Evolutionary conservation across 2,797 vertebrate genomes (phyloP).

Genomic region (Toxotes lorentzi): DNA sequence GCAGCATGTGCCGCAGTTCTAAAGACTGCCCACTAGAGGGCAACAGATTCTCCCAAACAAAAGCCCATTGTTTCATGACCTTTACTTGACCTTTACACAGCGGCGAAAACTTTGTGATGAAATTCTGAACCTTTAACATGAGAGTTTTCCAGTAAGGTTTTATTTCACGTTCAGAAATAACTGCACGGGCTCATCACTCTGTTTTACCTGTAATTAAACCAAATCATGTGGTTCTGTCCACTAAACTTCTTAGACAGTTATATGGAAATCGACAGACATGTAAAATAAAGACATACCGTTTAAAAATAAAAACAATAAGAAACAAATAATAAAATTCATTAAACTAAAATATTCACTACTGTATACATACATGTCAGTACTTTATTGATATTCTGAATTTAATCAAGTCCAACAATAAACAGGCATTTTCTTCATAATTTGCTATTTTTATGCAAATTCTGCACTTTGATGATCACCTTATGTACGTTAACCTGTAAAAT

Average conservation of each 20-base stretch:
- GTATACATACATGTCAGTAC: background rate
- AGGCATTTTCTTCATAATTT: background rate
- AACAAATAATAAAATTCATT: background rate
- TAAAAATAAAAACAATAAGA: background rate
- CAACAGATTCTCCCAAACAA: background rate
- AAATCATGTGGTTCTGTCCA: background rate
- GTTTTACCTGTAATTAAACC: no score
- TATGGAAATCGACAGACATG: background rate
- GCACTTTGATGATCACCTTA: background rate
- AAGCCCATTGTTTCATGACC: background rate
- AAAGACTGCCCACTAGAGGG: constrained; percentile 32
- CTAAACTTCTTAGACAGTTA: background rate
- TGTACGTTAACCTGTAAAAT: background rate
- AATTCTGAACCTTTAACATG: no score
- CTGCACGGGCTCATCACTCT: no score
- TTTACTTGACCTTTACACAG: background rate
- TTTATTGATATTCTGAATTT: constrained; percentile 6
- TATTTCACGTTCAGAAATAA: no score
- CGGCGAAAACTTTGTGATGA: no score
- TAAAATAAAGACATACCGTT: background rate
- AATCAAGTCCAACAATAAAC: constrained; percentile 1
- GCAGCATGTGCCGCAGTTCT: rapidly evolving
- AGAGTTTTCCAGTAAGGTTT: no score
- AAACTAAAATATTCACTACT: background rate
- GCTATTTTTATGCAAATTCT: background rate